Conservation (phyloP, 2,888 invertebrate genomes). For the Cephonodes hylas region DNA sequence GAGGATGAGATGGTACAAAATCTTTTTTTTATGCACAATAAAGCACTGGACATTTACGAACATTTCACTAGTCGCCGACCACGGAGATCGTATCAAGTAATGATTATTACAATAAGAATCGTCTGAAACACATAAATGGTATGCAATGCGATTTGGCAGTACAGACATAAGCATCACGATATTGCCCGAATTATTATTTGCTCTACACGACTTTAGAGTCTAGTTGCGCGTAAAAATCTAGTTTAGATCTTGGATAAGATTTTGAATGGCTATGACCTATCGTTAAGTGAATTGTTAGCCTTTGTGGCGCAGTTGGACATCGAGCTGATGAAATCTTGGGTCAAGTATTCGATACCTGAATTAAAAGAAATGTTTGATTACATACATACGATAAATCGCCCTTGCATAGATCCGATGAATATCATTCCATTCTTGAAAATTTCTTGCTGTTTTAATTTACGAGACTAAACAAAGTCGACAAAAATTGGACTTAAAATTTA, state of each 20-base stretch:
- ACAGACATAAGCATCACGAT: neutral
- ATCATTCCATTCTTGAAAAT: no score
- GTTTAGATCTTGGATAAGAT: neutral
- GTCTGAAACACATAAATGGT: neutral
- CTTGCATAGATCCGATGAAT: no score
- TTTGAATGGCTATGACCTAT: neutral
- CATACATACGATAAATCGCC: no score
- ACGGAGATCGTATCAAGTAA: neutral
- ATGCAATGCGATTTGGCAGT: neutral
- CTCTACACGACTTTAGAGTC: neutral
- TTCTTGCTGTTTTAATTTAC: no score
- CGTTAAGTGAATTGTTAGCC: neutral
- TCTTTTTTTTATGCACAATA: no score
- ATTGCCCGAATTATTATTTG: neutral
- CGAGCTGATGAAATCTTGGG: no score
- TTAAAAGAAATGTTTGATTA: no score
- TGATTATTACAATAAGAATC: neutral
- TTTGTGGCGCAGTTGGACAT: no score
- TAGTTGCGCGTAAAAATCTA: conserved; percentile 1
- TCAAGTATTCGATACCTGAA: no score
- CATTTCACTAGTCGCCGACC: neutral
- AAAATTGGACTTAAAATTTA: no score
- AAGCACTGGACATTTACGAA: neutral
- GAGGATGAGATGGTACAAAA: no score
- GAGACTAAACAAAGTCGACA: no score